Base-by-base conservation (phyloP, 2,797 vertebrate genomes). In the Myotis daubentonii region DNA sequence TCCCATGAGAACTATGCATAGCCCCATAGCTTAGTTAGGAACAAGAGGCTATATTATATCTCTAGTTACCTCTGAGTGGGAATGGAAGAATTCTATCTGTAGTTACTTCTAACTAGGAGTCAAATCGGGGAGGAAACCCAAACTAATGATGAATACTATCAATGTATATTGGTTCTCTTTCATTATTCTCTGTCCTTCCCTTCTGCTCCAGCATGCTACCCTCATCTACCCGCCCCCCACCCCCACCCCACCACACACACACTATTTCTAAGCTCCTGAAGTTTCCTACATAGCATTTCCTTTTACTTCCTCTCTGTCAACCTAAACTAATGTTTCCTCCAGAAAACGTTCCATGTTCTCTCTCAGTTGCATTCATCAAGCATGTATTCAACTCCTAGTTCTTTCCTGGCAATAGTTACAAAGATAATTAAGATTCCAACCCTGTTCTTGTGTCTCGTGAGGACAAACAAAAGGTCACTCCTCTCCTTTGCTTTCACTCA, bases 291-390 rank as follows among this genome's bases (percentile, higher is more conserved):
- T 30, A 79, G 71, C 83, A 65, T 62, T 88, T 90, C 47, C 28
- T 88, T 16, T 51, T 83, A 15, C 25, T 89, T 95, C 20, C 62
- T 87, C n/a, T 85, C 25, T 79, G n/a, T 70, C 49, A 89, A 79
- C 17, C 33, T 33, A 53, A 38, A 49, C 5, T 57, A 36, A 22
- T 71, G 33, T 51, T 80, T 80, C 33, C 23, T 78, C 13, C 51
- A 49, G 66, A 57, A 83, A 87, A 41, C 0, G 6, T n/a, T 17
- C 20, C n/a, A 15, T 66, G 65, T 55, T 89, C 17, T 51, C 36
- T 91, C 41, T 94, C 49, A 74, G 41, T 36, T 49, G 47, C 9
- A 33, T 89, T 79, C 65, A 79, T 55, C 49, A 79, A 75, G 6
- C 28, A n/a, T 87, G 47, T 60, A 74, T 57, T 55, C 41, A 89